Evolutionary conservation across 2,888 invertebrate genomes (phyloP).

Genomic region (Cheilosia impressa): DNA sequence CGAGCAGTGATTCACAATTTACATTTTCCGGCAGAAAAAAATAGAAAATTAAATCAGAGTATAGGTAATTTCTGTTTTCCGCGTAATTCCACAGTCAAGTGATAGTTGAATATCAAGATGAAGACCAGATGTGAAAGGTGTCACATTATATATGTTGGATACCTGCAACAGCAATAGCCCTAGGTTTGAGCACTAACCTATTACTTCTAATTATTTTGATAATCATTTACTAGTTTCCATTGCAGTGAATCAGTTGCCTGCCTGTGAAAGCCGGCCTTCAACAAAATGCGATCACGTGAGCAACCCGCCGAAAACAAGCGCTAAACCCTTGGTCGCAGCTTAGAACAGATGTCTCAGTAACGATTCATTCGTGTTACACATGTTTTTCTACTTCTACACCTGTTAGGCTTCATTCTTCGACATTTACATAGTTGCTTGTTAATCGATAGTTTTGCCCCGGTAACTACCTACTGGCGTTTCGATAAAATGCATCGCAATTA

Average conservation of each 20-base stretch:
- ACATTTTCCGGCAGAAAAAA: neutral
- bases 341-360: constrained; percentile 19
- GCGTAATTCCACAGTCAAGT: neutral
- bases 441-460: neutral
- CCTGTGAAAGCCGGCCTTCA: neutral
- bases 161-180: too few relatives aligned
- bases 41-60: neutral
- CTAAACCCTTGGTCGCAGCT: constrained; percentile 20
- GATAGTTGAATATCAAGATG: constrained; percentile 23
- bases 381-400: constrained; percentile 5
- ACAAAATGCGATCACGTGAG: constrained; percentile 2
- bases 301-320: neutral
- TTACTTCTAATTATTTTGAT: neutral
- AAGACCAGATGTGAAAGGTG: neutral
- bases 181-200: neutral
- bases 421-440: neutral
- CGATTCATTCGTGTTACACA: neutral
- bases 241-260: neutral
- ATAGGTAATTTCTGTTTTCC: constrained; percentile 4
- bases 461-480: neutral
- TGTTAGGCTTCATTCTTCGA: neutral
- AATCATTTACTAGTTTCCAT: neutral
- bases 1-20: neutral
- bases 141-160: neutral
- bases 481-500: constrained; percentile 12